Evolutionary conservation across 2,888 invertebrate genomes (phyloP).

Genomic region (Reticulitermes lucifugus): DNA sequence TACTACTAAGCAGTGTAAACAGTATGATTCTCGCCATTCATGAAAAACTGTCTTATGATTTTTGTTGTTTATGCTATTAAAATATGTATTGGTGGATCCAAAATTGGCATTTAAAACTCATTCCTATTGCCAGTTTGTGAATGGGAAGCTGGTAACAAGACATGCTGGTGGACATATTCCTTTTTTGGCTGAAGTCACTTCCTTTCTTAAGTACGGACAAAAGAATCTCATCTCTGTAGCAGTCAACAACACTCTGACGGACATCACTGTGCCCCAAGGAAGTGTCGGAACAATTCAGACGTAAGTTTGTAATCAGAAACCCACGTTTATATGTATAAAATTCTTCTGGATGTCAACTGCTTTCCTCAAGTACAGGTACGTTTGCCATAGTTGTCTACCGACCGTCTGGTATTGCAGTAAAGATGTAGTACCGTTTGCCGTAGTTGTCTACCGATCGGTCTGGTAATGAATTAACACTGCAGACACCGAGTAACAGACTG

Average conservation of each 20-base stretch:
- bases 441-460: too few relatives aligned
- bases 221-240: constrained; percentile 90
- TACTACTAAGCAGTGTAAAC: background rate
- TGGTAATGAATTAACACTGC: too few relatives aligned
- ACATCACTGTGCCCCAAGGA: constrained; percentile 93
- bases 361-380: too few relatives aligned
- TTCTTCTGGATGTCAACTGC: too few relatives aligned
- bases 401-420: too few relatives aligned
- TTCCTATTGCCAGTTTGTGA: constrained; percentile 83
- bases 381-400: too few relatives aligned
- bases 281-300: constrained; percentile 69
- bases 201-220: constrained; percentile 72
- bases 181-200: constrained; percentile 87
- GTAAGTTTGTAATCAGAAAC: constrained; percentile 60
- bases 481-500: too few relatives aligned
- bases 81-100: background rate
- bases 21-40: background rate
- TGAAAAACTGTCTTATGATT: background rate
- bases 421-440: too few relatives aligned
- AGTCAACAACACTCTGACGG: constrained; percentile 91
- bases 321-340: too few relatives aligned
- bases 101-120: background rate
- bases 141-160: constrained; percentile 80
- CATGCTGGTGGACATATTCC: constrained; percentile 98
- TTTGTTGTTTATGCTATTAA: background rate